Conservation (phyloP, 2,888 invertebrate genomes). For the Scaptomyza flava region DNA sequence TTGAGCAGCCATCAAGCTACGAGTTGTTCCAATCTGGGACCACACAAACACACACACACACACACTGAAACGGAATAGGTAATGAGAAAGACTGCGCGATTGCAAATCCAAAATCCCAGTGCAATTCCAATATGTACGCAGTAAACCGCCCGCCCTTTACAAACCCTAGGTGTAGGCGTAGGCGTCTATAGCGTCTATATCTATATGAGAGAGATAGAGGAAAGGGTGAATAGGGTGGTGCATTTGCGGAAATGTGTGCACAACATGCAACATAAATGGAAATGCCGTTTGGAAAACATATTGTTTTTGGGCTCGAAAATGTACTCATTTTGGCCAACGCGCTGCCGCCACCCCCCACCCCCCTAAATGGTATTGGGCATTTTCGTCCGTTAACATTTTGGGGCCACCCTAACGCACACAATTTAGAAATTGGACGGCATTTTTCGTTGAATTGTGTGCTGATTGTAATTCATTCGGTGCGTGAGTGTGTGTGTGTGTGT, state of each 20-base stretch:
- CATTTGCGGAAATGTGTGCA: constrained; percentile 80
- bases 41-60: constrained; percentile 7
- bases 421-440: constrained; percentile 79
- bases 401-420: constrained; percentile 2
- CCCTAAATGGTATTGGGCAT: constrained; percentile 17
- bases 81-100: constrained; percentile 30
- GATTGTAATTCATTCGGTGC: constrained; percentile 79
- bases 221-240: constrained; percentile 26
- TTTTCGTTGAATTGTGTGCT: constrained; percentile 81
- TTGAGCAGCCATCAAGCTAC: constrained; percentile 30
- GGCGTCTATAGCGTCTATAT: background rate
- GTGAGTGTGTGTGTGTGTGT: constrained; percentile 64
- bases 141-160: constrained; percentile 10
- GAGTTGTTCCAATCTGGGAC: constrained; percentile 63
- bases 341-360: constrained; percentile 7
- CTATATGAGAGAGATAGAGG: no score
- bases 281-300: constrained; percentile 79
- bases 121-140: constrained; percentile 53
- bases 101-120: constrained; percentile 33
- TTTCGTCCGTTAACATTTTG: constrained; percentile 24
- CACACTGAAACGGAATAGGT: constrained; percentile 51
- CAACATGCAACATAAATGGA: constrained; percentile 79
- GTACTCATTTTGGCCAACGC: constrained; percentile 79
- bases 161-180: constrained; percentile 32
- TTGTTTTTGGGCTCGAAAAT: constrained; percentile 77